phyloP scores from a whole-genome alignment of 2,113 vertebrate genomes.

The Microtus oregoni region DNA sequence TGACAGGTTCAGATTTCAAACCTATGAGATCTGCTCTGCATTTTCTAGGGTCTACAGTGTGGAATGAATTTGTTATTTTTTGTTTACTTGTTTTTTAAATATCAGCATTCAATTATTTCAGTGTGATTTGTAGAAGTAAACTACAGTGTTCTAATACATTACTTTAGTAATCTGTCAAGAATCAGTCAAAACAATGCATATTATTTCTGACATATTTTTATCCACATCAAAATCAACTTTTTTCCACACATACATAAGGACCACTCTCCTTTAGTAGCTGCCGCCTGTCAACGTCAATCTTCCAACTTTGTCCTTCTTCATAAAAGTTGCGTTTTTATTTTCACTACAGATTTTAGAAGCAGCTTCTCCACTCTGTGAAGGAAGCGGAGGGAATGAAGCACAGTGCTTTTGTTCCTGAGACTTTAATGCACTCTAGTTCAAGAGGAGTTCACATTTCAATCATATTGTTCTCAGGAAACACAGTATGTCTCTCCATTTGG shows the following conservation, averaged over 20 bases:
- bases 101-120: not conserved
- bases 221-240: not conserved
- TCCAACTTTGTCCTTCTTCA: not conserved
- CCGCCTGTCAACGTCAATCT: not conserved
- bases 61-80: conserved; percentile 1
- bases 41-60: not conserved
- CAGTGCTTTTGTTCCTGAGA: not conserved
- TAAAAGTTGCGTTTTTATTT: not conserved
- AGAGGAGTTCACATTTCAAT: not conserved
- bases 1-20: not conserved
- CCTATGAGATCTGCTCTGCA: not conserved
- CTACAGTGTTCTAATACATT: not conserved
- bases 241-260: not conserved
- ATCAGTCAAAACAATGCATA: not conserved
- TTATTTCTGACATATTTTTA: not conserved
- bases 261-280: not conserved
- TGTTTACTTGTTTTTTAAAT: not conserved
- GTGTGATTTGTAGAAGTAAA: not conserved
- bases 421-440: not conserved
- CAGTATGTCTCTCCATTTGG: not conserved
- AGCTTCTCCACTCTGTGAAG: not conserved
- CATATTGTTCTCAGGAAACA: not conserved
- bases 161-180: not conserved
- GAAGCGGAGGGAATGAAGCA: not conserved
- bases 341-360: not conserved